phyloP scores from a whole-genome alignment of 2,888 invertebrate species.

The Brachycybe producta region DNA sequence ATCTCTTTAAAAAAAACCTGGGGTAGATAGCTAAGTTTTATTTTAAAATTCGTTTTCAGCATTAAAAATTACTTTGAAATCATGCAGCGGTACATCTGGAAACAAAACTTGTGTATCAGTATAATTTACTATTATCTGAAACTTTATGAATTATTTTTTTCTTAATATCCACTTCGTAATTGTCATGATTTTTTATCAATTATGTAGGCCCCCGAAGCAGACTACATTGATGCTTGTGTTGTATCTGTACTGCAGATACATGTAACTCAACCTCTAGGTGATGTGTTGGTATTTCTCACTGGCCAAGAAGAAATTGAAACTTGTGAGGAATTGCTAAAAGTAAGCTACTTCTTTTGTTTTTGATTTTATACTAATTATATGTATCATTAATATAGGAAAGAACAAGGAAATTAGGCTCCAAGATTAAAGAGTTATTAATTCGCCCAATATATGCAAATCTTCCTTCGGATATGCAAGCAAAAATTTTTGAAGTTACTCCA shows the following conservation, averaged over 20 bases:
- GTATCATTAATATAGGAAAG: conserved; percentile 57
- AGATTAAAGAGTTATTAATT: conserved; percentile 81
- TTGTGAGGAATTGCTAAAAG: conserved; percentile 38
- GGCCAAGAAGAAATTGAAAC: conserved; percentile 47
- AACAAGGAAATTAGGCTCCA: conserved; percentile 78
- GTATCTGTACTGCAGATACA: conserved; percentile 96
- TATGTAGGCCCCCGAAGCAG: conserved; percentile 97
- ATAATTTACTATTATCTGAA: neutral
- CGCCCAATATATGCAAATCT: conserved; percentile 95
- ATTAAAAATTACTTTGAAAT: no score
- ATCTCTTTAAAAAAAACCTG: no score
- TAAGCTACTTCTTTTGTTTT: conserved; percentile 20
- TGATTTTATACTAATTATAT: neutral
- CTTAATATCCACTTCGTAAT: conserved; percentile 6
- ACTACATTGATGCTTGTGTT: conserved; percentile 96
- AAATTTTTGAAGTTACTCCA: conserved; percentile 96
- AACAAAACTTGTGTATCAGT: no score
- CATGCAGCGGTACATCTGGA: no score
- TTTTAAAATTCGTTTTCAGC: no score
- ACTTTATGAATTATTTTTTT: conserved; percentile 14
- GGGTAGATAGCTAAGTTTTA: no score
- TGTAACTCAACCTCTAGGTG: conserved; percentile 89
- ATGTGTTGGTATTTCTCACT: conserved; percentile 91
- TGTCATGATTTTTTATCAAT: conserved; percentile 18
- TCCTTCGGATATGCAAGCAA: conserved; percentile 97